phyloP scores from a whole-genome alignment of 2,113 vertebrate species.

The Xenopus tropicalis region UCB_Xtro_10.0 CM004450.2:59196501-59197000 shows the following conservation, averaged over 20 bases:
- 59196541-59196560: not conserved
- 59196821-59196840: not conserved
- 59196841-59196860: not conserved
- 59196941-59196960: no score
- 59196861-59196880: not conserved
- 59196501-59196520: not conserved
- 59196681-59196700: constrained; percentile 18
- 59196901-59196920: not conserved
- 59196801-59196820: not conserved
- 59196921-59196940: no score
- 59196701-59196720: not conserved
- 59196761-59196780: not conserved
- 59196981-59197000: no score
- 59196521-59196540: constrained; percentile 2
- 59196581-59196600: constrained; percentile 28
- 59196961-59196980: no score
- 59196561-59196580: constrained; percentile 15
- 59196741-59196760: not conserved
- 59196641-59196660: constrained; percentile 35
- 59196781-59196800: not conserved
- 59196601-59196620: constrained; percentile 13
- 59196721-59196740: constrained; percentile 5
- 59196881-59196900: not conserved
- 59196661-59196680: constrained; percentile 24
- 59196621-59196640: constrained; percentile 28